These are phyloP conservation scores for Hydrophis major DNA, from an alignment of 2,797 vertebrate genomes.

Conservation along the genomic window DNA sequence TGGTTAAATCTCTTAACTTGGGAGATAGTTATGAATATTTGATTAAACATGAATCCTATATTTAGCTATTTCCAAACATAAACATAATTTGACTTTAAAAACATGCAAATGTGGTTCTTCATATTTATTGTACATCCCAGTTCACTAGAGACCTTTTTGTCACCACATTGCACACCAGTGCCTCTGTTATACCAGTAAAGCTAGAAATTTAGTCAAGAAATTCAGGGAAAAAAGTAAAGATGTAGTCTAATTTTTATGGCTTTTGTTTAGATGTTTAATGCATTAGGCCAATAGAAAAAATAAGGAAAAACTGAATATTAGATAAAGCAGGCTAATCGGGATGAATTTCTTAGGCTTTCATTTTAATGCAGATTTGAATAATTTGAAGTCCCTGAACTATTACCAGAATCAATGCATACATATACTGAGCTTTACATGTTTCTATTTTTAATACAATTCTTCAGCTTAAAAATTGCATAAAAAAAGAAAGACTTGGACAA, in stretches of 20 bases:
- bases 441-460: neutral
- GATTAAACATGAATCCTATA: slow-evolving; percentile 7
- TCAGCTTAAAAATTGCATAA: neutral
- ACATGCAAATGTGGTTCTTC: slow-evolving; percentile 21
- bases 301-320: neutral
- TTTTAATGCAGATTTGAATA: neutral
- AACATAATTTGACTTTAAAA: slow-evolving; percentile 11
- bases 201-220: slow-evolving; percentile 35
- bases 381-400: neutral
- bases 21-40: neutral
- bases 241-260: neutral
- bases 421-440: neutral
- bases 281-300: neutral
- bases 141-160: slow-evolving; percentile 34
- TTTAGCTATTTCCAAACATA: slow-evolving; percentile 5
- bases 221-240: slow-evolving; percentile 15
- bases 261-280: neutral
- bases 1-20: neutral
- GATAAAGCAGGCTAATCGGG: neutral
- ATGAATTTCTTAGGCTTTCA: neutral
- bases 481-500: neutral
- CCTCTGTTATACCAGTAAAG: slow-evolving; percentile 8
- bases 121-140: neutral
- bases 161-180: slow-evolving; percentile 21
- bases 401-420: neutral